Conservation (phyloP, 2,113 vertebrate genomes). For the Ardeotis arabs region DNA sequence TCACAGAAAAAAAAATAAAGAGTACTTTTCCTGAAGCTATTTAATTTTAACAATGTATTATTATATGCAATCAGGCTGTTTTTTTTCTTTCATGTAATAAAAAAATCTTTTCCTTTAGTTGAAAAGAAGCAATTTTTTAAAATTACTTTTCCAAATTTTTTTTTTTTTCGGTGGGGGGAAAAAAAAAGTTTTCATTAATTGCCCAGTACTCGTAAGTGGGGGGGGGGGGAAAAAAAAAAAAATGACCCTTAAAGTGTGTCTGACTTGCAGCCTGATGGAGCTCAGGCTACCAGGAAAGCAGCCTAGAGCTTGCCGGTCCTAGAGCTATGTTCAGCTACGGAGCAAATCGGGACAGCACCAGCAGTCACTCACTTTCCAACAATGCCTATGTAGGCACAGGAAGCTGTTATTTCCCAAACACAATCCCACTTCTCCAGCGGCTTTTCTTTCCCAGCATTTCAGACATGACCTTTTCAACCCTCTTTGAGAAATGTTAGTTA, state of each 20-base stretch:
- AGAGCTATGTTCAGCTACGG: neutral
- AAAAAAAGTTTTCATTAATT: neutral
- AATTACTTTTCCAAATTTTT: neutral
- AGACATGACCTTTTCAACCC: neutral
- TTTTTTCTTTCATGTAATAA: neutral
- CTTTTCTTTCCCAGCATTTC: neutral
- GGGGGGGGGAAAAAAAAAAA: no score
- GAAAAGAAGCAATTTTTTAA: neutral
- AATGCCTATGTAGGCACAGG: neutral
- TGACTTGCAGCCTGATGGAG: neutral
- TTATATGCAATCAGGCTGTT: neutral
- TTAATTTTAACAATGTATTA: neutral
- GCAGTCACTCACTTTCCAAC: neutral
- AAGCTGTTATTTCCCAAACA: neutral
- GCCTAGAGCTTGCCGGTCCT: neutral
- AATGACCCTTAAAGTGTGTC: neutral
- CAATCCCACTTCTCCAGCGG: neutral
- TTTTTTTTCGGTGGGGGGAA: no score
- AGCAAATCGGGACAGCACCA: neutral
- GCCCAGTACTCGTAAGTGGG: neutral
- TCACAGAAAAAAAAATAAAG: neutral
- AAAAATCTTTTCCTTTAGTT: neutral
- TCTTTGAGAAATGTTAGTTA: neutral
- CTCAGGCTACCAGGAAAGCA: neutral
- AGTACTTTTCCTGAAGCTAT: neutral